A percentile compares a stretch with the other conserved stretches of the same genome.
Evolutionary conservation across 1,140 invertebrate genomes (phyloP).

Genomic region (Psix sp.): DNA sequence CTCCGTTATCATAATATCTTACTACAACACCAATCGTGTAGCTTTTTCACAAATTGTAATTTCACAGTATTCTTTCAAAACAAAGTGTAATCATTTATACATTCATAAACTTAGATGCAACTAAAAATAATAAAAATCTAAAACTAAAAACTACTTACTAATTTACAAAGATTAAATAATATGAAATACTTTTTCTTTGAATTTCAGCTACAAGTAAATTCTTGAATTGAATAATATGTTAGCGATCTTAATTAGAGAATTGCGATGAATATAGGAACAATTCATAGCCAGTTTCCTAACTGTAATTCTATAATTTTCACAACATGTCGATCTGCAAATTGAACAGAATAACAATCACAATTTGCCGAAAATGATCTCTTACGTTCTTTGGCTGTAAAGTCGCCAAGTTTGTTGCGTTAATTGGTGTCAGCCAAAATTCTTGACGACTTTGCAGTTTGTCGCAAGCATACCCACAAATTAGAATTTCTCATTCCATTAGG

Average conservation of each 20-base stretch:
- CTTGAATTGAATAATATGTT: no score
- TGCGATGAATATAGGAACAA: not conserved
- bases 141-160: no score
- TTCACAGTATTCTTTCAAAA: no score
- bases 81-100: no score
- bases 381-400: constrained; percentile 14
- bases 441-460: constrained; percentile 18
- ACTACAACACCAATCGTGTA: constrained; percentile 30
- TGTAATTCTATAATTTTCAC: constrained; percentile 7
- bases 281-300: not conserved
- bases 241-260: no score
- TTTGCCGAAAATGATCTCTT: constrained; percentile 23
- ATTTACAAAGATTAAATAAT: no score
- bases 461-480: constrained; percentile 33
- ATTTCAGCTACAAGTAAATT: no score
- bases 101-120: no score
- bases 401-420: constrained; percentile 35
- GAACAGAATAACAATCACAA: constrained; percentile 35
- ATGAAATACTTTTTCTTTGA: no score
- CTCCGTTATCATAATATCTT: constrained; percentile 29
- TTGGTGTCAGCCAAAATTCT: constrained; percentile 43
- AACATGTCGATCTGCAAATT: constrained; percentile 14
- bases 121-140: no score
- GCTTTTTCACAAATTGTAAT: constrained; percentile 15
- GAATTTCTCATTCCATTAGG: constrained; percentile 44